Evolutionary conservation across 2,888 invertebrate species (phyloP).

Genomic region (Philhelius pedissequus): DNA sequence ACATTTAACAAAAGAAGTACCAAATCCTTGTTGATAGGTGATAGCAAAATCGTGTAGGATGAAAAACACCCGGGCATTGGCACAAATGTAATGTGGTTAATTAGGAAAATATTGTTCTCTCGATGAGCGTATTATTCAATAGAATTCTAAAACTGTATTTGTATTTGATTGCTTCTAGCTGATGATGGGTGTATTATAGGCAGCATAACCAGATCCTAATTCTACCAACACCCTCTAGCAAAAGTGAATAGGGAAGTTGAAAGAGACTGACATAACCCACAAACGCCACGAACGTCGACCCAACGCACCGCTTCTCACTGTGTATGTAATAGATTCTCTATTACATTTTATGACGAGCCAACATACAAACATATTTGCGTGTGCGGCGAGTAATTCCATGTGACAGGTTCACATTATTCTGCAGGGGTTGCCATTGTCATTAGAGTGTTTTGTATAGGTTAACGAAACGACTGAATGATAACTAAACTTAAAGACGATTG

Average conservation of each 20-base stretch:
- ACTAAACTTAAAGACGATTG: slow-evolving; percentile 60
- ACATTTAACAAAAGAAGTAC: neutral
- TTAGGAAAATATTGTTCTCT: slow-evolving; percentile 72
- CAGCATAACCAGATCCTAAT: neutral
- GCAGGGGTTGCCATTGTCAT: neutral
- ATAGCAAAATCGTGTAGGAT: slow-evolving; percentile 39
- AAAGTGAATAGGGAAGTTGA: too few relatives aligned
- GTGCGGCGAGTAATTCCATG: slow-evolving; percentile 30
- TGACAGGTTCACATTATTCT: slow-evolving; percentile 4
- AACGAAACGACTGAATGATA: slow-evolving; percentile 50
- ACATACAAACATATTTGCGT: neutral
- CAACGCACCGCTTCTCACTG: neutral
- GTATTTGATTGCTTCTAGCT: slow-evolving; percentile 47
- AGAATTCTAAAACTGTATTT: slow-evolving; percentile 48
- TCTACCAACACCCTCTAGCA: too few relatives aligned
- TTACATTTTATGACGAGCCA: slow-evolving; percentile 19
- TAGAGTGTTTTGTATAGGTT: neutral
- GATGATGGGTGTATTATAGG: neutral
- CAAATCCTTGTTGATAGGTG: slow-evolving; percentile 37
- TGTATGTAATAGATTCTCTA: slow-evolving; percentile 31
- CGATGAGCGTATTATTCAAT: slow-evolving; percentile 68
- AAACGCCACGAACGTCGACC: neutral
- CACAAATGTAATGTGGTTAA: slow-evolving; percentile 71
- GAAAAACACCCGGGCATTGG: slow-evolving; percentile 55
- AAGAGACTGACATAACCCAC: neutral